Evolutionary conservation across 2,113 vertebrate genomes (phyloP), one percentile per base, ranked within the genome.

Genomic region (Limanda limanda): DNA sequence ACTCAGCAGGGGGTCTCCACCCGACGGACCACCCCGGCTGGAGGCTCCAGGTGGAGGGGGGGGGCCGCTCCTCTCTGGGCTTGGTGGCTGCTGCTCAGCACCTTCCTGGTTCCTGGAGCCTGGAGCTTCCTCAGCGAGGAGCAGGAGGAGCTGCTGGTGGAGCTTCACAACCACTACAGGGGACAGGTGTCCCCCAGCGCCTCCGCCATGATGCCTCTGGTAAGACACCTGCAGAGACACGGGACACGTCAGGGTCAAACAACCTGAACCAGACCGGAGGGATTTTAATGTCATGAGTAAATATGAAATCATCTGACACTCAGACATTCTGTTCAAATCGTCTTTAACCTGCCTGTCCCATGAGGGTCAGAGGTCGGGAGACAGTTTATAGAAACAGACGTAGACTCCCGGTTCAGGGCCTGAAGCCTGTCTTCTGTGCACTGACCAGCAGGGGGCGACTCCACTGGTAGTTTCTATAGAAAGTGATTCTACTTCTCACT

Each of bases 101-200:
- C 58, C 73, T 2, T 91, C 67, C 25, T 85, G 82, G 58, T 83
- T 25, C 85, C 86, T 31, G 89, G 87, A 74, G 84, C 84, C 69
- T 71, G 81, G 80, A 84, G 89, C 80, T 76, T 40, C 40, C 75
- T 91, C 80, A 83, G 2, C 1, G 90, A 89, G 64, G 82, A 89
- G 61, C 54, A 90, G 68, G 90, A 92, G 86, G 91, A 92, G 79
- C 61, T 91, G 78, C 81, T 92, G 70, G 89, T 92, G 80, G 88
- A 92, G 82, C 88, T 92, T 5, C 91, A 92, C 1, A 92, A 92
- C 84, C 3, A 70, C 14, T 92, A 86, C 88, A 83, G 91, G 67
- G 91, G 91, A 42, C 78, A 42, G 75, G 91, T 92, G 0, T 86
- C 84, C 0, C 91, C 91, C 74, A 83, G 18, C 1, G 90, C 91